A percentile compares a stretch with the other conserved stretches of the same genome.
Evolutionary conservation across 2,113 vertebrate species (phyloP).

Genomic region (Oriolus oriolus): DNA sequence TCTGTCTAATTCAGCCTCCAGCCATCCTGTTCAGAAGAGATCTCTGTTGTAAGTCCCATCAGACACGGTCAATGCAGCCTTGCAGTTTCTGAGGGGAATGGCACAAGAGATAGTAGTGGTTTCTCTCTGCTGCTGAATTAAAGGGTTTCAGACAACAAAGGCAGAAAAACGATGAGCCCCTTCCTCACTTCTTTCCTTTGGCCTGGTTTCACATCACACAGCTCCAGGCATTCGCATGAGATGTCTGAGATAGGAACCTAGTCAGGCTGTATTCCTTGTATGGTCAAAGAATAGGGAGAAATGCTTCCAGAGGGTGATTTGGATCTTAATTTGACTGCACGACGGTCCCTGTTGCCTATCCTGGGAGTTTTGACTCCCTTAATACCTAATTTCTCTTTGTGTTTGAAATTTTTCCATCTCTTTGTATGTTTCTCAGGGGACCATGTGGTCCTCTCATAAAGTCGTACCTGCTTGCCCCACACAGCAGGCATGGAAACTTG

Average conservation of each 20-base stretch:
- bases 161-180: background rate
- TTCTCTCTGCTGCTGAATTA: background rate
- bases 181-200: constrained; percentile 7
- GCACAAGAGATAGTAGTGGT: background rate
- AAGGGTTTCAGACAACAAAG: background rate
- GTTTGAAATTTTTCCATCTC: background rate
- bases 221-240: background rate
- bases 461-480: background rate
- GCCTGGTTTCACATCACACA: background rate
- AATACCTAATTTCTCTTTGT: background rate
- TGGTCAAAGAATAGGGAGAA: background rate
- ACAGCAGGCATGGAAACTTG: background rate
- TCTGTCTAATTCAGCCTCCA: background rate
- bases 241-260: background rate
- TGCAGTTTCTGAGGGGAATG: background rate
- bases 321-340: background rate
- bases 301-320: background rate
- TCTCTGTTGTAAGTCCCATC: background rate
- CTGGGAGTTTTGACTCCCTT: background rate
- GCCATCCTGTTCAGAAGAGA: background rate
- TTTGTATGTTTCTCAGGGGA: background rate
- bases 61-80: background rate
- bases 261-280: constrained; percentile 1
- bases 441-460: background rate
- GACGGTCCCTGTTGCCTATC: background rate